Conservation (phyloP, 2,113 vertebrate genomes). For the Anarhynchus alexandrinus region DNA sequence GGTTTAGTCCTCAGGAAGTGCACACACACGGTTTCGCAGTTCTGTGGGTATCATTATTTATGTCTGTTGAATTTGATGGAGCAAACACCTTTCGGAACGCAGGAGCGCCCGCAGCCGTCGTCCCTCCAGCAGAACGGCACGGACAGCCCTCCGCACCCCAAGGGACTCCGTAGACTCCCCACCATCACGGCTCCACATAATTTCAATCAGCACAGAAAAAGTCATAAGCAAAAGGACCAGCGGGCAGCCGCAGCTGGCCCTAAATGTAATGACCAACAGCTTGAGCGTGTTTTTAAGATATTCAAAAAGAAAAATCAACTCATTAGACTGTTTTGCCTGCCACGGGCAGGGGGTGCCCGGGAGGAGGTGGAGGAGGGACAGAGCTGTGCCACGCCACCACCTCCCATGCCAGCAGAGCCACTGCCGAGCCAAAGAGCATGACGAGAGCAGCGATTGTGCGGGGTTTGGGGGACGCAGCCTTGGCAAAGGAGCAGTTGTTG, state of each 20-base stretch:
- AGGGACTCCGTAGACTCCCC: neutral
- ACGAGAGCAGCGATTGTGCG: rapidly evolving
- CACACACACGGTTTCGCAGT: neutral
- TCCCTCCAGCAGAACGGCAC: neutral
- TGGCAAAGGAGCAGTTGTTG: neutral
- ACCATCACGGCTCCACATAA: neutral
- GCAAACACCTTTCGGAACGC: neutral
- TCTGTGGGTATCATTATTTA: neutral
- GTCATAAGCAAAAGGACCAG: rapidly evolving
- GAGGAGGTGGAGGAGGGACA: neutral
- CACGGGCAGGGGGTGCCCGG: neutral
- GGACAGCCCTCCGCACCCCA: neutral
- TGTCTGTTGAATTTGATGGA: neutral
- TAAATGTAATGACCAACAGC: neutral
- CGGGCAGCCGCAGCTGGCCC: neutral
- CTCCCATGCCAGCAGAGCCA: neutral
- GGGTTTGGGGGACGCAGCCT: neutral
- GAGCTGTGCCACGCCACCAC: rapidly evolving
- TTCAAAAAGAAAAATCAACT: neutral
- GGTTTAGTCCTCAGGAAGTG: neutral
- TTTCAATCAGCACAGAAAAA: neutral
- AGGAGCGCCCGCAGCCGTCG: neutral
- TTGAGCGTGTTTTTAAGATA: neutral
- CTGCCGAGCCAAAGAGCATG: neutral
- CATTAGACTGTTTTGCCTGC: neutral